These are phyloP conservation scores for Austrolebias charrua DNA, from an alignment of 2,797 vertebrate genomes.

Conservation along the genomic window DNA sequence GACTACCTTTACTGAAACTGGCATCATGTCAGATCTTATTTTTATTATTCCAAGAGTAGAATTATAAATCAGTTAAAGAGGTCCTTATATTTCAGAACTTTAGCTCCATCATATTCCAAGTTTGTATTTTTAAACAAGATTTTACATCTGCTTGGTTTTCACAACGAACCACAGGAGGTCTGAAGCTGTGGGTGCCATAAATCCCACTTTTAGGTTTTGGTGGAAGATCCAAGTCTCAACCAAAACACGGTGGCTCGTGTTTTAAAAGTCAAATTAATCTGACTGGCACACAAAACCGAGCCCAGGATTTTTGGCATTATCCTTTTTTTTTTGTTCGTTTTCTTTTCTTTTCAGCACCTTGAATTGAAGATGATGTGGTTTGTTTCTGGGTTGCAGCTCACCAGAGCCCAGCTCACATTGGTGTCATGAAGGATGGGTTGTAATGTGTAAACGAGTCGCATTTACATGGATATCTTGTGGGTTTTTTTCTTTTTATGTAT, in stretches of 20 bases:
- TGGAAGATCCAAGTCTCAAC: conserved; percentile 19
- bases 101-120: conserved; percentile 43
- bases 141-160: conserved; percentile 43
- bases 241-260: conserved; percentile 1
- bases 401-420: conserved; percentile 57
- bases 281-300: conserved; percentile 14
- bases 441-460: conserved; percentile 60
- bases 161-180: conserved; percentile 18
- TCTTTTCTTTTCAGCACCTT: conserved; percentile 31
- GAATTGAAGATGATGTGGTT: conserved; percentile 18
- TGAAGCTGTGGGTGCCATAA: conserved; percentile 27
- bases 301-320: conserved; percentile 9
- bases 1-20: conserved; percentile 31
- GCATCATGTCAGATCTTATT: conserved; percentile 21
- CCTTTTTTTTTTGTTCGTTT: not conserved
- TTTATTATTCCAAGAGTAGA: not conserved
- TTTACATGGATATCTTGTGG: conserved; percentile 64
- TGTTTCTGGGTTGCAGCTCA: conserved; percentile 27
- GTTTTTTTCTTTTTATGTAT: conserved; percentile 64
- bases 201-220: conserved; percentile 20
- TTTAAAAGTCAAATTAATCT: conserved; percentile 20
- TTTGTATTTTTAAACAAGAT: conserved; percentile 48
- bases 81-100: conserved; percentile 21
- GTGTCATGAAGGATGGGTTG: conserved; percentile 55
- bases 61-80: conserved; percentile 30